Evolutionary conservation across 2,797 vertebrate genomes (phyloP), one percentile per base, ranked within the genome.

Genomic region (Tiaroga cobitis): DNA sequence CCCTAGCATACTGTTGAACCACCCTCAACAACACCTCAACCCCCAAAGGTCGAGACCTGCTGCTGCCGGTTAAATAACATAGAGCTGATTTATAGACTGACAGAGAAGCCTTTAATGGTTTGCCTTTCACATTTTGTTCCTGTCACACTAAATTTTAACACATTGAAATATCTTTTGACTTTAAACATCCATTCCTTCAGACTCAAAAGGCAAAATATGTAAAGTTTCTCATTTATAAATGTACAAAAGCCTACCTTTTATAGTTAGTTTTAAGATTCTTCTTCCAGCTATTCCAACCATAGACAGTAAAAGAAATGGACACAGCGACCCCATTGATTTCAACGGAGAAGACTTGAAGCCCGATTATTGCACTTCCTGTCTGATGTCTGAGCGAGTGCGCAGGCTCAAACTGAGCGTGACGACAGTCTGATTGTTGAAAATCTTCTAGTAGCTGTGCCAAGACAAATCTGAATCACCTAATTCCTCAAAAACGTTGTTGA

Each of bases 21-120:
- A 61, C 46, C 74, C 34, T 78, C 34, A 77, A 43, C 8, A 54
- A 32, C 46, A 78, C 49, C 63, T 59, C n/a, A 43, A 7, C 46
- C 46, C 54, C 34, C 74, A 69, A 75, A 77, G 74, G 74, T 69
- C 82, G 77, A 43, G 41, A 39, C 37, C 46, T 39, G 56, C 39
- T 8, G 46, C 32, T 68, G 5, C 5, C 80, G 29, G 65, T 67
- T 51, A 49, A 70, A 32, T 24, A 15, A 65, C 26, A n/a, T 5
- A 77, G 8, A 59, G n/a, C 34, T 56, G 46, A 84, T 78, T 79
- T 84, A 70, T 46, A 46, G 51, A 39, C 37, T 46, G 37, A 24
- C 19, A 46, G 51, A 84, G 43, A 34, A 70, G 41, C 34, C 16
- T 41, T 41, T 34, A 24, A 29, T 34, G 46, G 49, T 54, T 82